Evolutionary conservation across 2,888 invertebrate genomes (phyloP), one percentile per base, ranked within the genome.

Genomic region (Urechis unicinctus): DNA sequence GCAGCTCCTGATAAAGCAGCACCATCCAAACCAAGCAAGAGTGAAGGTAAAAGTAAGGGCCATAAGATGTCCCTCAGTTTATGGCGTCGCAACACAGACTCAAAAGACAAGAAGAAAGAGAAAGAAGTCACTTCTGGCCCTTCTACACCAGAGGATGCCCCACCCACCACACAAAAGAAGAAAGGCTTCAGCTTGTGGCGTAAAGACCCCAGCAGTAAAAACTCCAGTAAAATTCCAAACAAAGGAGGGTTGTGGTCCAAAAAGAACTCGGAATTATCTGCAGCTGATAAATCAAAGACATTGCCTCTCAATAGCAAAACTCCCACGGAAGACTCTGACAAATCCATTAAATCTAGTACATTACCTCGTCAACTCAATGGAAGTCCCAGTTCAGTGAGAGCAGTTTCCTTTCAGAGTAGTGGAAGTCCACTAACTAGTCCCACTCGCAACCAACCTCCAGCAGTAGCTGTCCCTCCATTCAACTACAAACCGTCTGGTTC

Each of bases 391-490:
- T 36, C 50, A 5, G 31, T 36, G 31, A 36, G 17, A 5, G 31
- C 50, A 5, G 36, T 36, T 21, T 22, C 24, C n/a, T 5, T 5
- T 9, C 50, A 36, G 36, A 21, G 5, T 5, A 5, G 6, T 4
- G 24, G 21, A 17, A 55, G 55, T 44, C 55, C 55, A 5, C 31
- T 55, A 24, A 30, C 53, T 2, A 56, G 53, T 31, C 53, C 56
- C 30, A 31, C 56, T 3, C 46, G 52, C n/a, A 21, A n/a, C 21
- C 50, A 55, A 29, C 28, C 48, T 17, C 30, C 52, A 17, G 26
- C 47, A 59, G 80, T 80, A 3, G 76, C 81, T 49, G 81, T 81
- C 26, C 72, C 79, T 22, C 81, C 81, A 0, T 81, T 81, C 61
- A 81, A 81, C 63, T 81, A 81, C 60, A 80, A 74, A 50, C 81